phyloP scores from a whole-genome alignment of 2,797 vertebrate genomes.

The Acrocephalus scirpaceus region DNA sequence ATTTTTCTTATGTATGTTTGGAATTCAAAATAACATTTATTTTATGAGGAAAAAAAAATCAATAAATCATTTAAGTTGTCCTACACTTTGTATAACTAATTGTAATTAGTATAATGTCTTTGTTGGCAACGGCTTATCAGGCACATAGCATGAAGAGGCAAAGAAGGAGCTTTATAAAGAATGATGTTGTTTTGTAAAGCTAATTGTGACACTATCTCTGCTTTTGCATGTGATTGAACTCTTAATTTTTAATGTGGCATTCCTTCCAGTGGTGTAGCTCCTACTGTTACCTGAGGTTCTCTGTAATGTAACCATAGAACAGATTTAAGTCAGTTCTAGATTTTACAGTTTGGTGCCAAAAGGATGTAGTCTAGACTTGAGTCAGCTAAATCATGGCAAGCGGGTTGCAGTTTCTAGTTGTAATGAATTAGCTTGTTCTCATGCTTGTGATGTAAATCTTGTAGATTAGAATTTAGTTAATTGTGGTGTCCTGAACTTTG shows the following conservation, averaged over 20 bases:
- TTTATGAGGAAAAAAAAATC: conserved; percentile 63
- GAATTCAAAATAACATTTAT: conserved; percentile 63
- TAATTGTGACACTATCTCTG: conserved; percentile 61
- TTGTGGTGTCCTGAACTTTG: background rate
- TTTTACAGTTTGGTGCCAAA: background rate
- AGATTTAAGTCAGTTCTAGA: conserved; percentile 2
- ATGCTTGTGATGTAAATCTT: background rate
- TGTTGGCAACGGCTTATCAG: conserved; percentile 72
- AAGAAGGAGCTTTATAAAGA: conserved; percentile 55
- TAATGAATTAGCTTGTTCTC: background rate
- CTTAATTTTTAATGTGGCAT: conserved; percentile 67
- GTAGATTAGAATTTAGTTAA: background rate
- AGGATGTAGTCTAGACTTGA: background rate
- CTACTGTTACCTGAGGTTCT: conserved; percentile 29
- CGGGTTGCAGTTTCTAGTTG: background rate
- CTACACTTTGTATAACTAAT: conserved; percentile 65
- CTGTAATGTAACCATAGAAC: background rate
- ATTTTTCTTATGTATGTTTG: conserved; percentile 57
- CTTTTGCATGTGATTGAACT: conserved; percentile 53
- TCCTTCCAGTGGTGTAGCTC: conserved; percentile 12
- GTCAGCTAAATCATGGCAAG: background rate
- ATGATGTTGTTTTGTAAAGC: conserved; percentile 40
- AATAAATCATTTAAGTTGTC: conserved; percentile 72
- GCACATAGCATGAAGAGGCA: conserved; percentile 35
- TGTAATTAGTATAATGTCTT: conserved; percentile 73